These are phyloP conservation scores for Aphelinus certus DNA, from an alignment of 1,140 invertebrate genomes.

Conservation along the genomic window DNA sequence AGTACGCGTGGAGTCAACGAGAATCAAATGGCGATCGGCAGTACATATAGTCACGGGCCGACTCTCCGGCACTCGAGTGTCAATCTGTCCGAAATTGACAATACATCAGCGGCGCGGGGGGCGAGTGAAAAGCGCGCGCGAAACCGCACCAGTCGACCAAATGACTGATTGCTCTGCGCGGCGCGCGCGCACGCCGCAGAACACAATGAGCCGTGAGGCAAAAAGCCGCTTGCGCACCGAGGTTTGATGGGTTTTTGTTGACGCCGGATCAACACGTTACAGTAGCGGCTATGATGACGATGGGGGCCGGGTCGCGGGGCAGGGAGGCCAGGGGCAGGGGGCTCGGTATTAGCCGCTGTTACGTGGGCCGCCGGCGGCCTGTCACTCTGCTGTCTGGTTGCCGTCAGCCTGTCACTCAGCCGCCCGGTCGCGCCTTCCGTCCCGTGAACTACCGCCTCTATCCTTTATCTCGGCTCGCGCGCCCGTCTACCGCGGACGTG, in stretches of 20 bases:
- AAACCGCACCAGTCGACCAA: too few relatives aligned
- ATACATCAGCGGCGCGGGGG: background rate
- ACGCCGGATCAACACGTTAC: constrained; percentile 60
- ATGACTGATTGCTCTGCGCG: too few relatives aligned
- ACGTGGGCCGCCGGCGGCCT: constrained; percentile 56
- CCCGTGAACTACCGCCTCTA: constrained; percentile 15
- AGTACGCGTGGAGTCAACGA: too few relatives aligned
- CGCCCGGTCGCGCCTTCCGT: constrained; percentile 48
- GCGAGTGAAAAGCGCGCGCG: background rate
- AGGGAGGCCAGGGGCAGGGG: constrained; percentile 16
- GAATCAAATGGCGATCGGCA: too few relatives aligned
- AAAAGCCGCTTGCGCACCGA: background rate
- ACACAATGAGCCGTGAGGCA: too few relatives aligned
- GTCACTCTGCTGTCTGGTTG: constrained; percentile 63
- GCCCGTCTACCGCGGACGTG: too few relatives aligned
- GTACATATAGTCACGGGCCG: too few relatives aligned
- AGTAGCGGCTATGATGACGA: constrained; percentile 45
- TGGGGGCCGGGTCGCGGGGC: background rate
- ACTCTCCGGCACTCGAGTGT: too few relatives aligned
- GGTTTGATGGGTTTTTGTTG: constrained; percentile 55
- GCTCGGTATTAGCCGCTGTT: constrained; percentile 52
- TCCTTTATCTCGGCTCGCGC: constrained; percentile 1
- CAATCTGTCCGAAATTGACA: too few relatives aligned
- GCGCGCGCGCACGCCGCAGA: too few relatives aligned
- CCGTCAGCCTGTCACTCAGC: constrained; percentile 61